phyloP scores from a whole-genome alignment of 2,888 invertebrate genomes.

The Fissipunctia ypsillon region DNA sequence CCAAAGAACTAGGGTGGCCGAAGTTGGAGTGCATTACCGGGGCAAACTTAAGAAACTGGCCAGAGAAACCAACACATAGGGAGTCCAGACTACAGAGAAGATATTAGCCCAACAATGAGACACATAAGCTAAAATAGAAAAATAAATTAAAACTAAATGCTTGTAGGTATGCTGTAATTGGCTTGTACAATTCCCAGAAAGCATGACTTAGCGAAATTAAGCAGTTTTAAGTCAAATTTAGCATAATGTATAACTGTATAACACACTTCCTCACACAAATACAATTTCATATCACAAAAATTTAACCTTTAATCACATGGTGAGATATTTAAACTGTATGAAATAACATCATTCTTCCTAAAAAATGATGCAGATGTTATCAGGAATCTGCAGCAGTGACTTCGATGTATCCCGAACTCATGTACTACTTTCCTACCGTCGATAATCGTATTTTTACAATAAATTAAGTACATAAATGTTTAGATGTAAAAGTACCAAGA shows the following conservation, averaged over 20 bases:
- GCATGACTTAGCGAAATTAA: not conserved
- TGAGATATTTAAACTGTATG: not conserved
- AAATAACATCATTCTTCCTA: constrained; percentile 15
- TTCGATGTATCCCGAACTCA: not conserved
- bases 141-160: not conserved
- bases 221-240: not conserved
- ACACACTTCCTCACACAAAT: not conserved
- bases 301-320: not conserved
- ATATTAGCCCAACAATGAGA: not conserved
- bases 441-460: not conserved
- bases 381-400: constrained; percentile 4
- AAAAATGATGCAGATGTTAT: not conserved
- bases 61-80: not conserved
- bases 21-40: not conserved
- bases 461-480: not conserved
- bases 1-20: not conserved
- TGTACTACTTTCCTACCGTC: not conserved
- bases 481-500: not conserved
- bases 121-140: not conserved
- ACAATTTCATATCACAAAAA: not conserved
- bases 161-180: not conserved
- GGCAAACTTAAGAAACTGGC: constrained; percentile 2
- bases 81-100: not conserved
- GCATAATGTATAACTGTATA: not conserved
- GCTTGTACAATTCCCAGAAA: not conserved